Conservation (phyloP, 2,888 invertebrate genomes). For the Hypsopygia costalis region DNA sequence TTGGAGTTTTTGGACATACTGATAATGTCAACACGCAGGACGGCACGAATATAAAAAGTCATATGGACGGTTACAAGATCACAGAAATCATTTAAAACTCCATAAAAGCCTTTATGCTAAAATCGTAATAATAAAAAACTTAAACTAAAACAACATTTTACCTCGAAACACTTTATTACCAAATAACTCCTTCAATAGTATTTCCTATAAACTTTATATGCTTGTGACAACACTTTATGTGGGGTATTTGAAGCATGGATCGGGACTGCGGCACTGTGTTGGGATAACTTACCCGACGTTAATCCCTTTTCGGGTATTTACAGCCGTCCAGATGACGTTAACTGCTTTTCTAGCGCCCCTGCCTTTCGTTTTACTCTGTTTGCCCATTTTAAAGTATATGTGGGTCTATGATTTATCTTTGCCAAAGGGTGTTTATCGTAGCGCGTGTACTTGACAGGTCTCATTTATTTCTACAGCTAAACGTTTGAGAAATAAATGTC, state of each 20-base stretch:
- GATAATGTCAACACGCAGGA: too few species aligned
- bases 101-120: too few species aligned
- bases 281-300: constrained; percentile 24
- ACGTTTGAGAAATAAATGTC: too few species aligned
- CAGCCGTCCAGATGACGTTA: constrained; percentile 25
- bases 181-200: neutral
- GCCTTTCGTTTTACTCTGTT: neutral
- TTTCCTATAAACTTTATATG: constrained; percentile 8
- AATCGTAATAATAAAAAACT: too few species aligned
- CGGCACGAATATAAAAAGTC: too few species aligned
- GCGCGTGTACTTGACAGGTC: too few species aligned
- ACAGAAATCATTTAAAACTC: too few species aligned
- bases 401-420: neutral
- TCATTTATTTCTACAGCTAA: too few species aligned
- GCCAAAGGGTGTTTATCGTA: neutral
- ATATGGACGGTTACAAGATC: too few species aligned
- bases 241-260: constrained; percentile 14
- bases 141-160: too few species aligned
- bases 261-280: constrained; percentile 17
- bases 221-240: constrained; percentile 22
- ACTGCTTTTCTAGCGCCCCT: constrained; percentile 23
- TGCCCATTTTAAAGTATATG: neutral
- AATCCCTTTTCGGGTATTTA: constrained; percentile 38
- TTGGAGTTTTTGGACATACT: too few species aligned
- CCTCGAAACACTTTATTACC: too few species aligned